Evolutionary conservation across 2,113 vertebrate genomes (phyloP).

Genomic region (Symphodus melops): DNA sequence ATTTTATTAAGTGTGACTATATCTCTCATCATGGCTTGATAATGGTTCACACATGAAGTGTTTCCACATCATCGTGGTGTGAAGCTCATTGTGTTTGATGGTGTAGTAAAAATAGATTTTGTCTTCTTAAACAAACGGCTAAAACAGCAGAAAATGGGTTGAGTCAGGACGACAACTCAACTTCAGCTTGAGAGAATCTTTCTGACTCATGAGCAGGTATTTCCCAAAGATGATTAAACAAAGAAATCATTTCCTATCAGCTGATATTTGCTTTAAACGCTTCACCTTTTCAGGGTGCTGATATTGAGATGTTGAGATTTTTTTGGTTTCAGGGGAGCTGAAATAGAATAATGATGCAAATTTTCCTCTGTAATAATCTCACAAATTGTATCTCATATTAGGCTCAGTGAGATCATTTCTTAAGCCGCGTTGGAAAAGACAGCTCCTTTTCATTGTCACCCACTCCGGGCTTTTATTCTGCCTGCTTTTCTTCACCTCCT

Average conservation of each 20-base stretch:
- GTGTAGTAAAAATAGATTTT: background rate
- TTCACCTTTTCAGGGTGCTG: background rate
- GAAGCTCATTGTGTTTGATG: background rate
- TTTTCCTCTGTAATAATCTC: constrained; percentile 44
- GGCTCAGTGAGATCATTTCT: constrained; percentile 56
- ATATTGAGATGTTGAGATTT: constrained; percentile 25
- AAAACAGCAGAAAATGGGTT: too few relatives aligned
- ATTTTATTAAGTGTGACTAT: background rate
- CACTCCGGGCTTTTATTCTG: constrained; percentile 58
- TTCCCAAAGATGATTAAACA: too few relatives aligned
- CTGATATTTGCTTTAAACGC: too few relatives aligned
- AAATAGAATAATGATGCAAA: constrained; percentile 56
- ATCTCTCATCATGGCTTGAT: background rate
- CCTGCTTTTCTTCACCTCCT: constrained; percentile 29
- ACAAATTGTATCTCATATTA: constrained; percentile 57
- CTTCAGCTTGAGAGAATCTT: too few relatives aligned
- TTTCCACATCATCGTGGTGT: background rate
- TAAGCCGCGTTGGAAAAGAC: constrained; percentile 67
- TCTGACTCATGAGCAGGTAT: too few relatives aligned
- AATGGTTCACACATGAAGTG: too few relatives aligned
- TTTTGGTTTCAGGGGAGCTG: constrained; percentile 9
- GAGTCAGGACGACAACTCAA: too few relatives aligned
- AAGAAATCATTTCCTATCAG: too few relatives aligned
- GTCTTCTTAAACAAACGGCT: background rate
- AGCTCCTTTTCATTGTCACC: constrained; percentile 70